phyloP scores from a whole-genome alignment of 2,888 invertebrate species.

The Polyommatus icarus region DNA sequence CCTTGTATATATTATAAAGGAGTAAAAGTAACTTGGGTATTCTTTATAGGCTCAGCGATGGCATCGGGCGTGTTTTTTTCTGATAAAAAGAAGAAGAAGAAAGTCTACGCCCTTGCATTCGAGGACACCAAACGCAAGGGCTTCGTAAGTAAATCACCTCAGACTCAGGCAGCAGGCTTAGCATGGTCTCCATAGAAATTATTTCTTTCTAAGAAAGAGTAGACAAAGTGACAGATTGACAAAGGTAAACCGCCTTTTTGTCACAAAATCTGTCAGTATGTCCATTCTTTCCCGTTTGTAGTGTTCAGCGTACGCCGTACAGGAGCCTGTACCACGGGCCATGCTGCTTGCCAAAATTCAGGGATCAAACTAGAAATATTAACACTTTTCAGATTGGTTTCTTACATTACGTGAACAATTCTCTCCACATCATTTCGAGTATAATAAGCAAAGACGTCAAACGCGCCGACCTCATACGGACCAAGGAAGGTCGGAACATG shows the following conservation, averaged over 20 bases:
- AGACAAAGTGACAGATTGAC: too few relatives aligned
- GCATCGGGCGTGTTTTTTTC: background rate
- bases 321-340: background rate
- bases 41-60: background rate
- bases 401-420: background rate
- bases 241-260: too few relatives aligned
- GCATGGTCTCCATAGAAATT: too few relatives aligned
- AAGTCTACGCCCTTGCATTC: constrained; percentile 48
- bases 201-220: too few relatives aligned
- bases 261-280: too few relatives aligned
- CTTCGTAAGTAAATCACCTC: background rate
- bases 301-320: too few relatives aligned
- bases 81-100: constrained; percentile 22
- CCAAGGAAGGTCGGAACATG: constrained; percentile 56
- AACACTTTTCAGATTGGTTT: background rate
- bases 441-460: too few relatives aligned
- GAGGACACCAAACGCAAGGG: background rate
- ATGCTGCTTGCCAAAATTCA: background rate
- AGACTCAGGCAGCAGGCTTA: too few relatives aligned
- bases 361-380: background rate
- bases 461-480: background rate
- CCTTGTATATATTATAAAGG: too few relatives aligned
- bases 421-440: background rate
- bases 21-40: background rate
- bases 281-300: too few relatives aligned